Percentiles rank a stretch among this genome's conserved stretches.
Evolutionary conservation across 2,797 vertebrate genomes (phyloP).

Genomic region (Micrastur ruficollis): DNA sequence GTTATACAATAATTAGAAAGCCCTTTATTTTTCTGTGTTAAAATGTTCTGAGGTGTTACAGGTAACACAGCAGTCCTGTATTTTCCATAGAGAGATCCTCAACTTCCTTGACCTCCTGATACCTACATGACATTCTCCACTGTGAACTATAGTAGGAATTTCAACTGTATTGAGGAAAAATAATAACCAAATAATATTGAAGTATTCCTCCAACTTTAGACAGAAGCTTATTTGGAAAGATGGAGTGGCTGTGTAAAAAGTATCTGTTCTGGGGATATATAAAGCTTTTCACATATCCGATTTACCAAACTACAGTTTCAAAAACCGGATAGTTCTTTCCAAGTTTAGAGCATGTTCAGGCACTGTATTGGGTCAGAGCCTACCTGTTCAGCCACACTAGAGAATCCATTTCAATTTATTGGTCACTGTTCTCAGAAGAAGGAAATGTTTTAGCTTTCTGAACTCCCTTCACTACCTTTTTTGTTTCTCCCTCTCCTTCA

Average conservation of each 20-base stretch:
- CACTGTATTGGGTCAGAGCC: rapidly evolving
- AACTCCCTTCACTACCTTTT: background rate
- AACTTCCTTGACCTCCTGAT: background rate
- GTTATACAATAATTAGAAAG: background rate
- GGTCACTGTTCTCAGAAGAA: background rate
- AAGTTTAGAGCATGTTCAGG: background rate
- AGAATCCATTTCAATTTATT: background rate
- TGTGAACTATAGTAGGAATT: background rate
- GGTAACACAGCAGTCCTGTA: background rate
- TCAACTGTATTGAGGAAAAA: background rate
- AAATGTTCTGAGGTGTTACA: background rate
- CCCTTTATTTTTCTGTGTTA: rapidly evolving
- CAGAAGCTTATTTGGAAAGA: background rate
- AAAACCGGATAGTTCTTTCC: background rate
- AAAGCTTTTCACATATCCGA: background rate
- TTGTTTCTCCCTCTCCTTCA: background rate
- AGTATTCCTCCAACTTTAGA: background rate
- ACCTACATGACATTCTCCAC: background rate
- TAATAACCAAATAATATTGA: background rate
- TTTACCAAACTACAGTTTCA: background rate
- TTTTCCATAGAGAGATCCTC: background rate
- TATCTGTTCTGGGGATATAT: background rate
- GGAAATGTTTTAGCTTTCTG: background rate
- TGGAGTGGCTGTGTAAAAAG: background rate
- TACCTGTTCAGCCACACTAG: background rate